Evolutionary conservation across 2,113 vertebrate species (phyloP).

Genomic region (Sarotherodon lohbergeri): DNA sequence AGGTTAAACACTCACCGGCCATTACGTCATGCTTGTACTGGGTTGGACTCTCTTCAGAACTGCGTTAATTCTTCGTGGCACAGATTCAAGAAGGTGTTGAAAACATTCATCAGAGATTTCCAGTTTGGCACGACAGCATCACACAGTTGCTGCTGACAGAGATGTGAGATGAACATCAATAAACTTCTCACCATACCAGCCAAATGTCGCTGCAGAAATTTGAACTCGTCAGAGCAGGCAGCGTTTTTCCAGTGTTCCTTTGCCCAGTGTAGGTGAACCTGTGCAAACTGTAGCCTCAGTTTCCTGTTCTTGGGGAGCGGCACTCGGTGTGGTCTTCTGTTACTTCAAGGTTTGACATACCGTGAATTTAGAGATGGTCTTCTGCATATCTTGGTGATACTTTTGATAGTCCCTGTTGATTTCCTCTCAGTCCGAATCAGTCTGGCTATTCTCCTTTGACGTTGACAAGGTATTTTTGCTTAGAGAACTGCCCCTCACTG

Average conservation of each 20-base stretch:
- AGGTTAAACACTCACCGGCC: background rate
- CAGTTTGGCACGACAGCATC: background rate
- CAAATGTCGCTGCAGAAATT: background rate
- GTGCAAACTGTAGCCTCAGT: background rate
- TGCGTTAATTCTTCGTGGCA: background rate
- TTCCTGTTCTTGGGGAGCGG: background rate
- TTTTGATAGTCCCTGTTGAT: background rate
- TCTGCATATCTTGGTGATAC: background rate
- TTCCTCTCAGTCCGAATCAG: background rate
- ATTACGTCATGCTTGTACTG: background rate
- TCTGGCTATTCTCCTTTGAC: accelerated
- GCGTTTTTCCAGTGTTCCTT: background rate
- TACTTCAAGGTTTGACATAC: background rate
- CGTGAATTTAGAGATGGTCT: background rate
- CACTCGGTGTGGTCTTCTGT: background rate
- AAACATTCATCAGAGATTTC: background rate
- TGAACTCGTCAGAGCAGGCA: background rate
- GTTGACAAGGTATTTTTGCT: background rate
- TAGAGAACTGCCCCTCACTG: background rate
- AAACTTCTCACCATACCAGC: background rate
- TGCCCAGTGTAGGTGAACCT: background rate
- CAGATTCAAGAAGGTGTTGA: background rate
- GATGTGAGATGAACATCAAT: background rate
- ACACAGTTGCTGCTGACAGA: background rate
- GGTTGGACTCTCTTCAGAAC: background rate